phyloP scores from a whole-genome alignment of 2,888 invertebrate species.

The Cerastis rubricosa region DNA sequence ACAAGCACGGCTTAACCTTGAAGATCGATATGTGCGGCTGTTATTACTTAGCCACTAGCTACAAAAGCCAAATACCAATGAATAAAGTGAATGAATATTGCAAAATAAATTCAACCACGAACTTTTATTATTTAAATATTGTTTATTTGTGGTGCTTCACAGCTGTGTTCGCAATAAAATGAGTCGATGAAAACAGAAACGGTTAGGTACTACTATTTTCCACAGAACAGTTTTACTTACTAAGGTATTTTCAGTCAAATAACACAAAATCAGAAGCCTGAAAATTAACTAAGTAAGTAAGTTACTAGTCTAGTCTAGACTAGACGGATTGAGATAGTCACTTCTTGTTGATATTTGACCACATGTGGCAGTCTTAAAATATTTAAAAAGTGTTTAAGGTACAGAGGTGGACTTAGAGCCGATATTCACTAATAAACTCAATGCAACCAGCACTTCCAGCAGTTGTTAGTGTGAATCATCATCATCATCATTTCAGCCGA shows the following conservation, averaged over 20 bases:
- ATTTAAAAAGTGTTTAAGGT: background rate
- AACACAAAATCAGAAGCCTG: background rate
- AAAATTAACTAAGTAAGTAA: background rate
- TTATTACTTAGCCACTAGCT: no score
- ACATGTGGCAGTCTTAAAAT: background rate
- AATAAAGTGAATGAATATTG: background rate
- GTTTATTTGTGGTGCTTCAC: no score
- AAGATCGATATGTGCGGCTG: no score
- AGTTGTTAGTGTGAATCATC: background rate
- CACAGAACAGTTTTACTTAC: background rate
- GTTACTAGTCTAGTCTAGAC: background rate
- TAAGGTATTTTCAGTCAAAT: background rate
- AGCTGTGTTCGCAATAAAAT: slow-evolving; percentile 11
- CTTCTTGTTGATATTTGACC: background rate
- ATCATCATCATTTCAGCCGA: no score
- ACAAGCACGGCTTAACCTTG: no score
- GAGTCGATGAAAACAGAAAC: background rate
- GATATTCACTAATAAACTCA: background rate
- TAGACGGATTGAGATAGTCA: background rate
- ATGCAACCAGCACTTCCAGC: background rate
- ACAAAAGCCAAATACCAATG: background rate
- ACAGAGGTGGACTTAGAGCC: background rate
- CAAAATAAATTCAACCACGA: background rate
- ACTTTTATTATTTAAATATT: slow-evolving; percentile 1
- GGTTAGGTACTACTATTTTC: background rate